Conservation (phyloP, 2,113 vertebrate genomes). For the Neogale vison region DNA sequence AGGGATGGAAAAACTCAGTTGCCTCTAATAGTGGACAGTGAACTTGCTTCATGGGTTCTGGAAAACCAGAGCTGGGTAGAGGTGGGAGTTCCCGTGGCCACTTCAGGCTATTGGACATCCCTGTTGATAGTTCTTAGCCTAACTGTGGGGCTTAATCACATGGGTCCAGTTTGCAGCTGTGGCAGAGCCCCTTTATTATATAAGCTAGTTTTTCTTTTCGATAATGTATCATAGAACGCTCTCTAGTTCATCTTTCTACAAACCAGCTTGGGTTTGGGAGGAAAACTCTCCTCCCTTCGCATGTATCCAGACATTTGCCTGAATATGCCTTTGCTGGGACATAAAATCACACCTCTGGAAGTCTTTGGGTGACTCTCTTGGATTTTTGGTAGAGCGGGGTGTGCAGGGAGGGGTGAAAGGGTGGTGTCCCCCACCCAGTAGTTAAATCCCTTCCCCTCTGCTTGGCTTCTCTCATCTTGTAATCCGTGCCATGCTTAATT, state of each 20-base stretch:
- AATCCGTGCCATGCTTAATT: conserved; percentile 80
- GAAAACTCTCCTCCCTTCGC: not conserved
- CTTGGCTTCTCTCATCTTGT: conserved; percentile 59
- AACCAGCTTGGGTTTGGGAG: not conserved
- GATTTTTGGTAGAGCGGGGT: not conserved
- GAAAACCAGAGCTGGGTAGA: not conserved
- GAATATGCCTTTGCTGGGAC: not conserved
- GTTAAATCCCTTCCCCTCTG: conserved; percentile 57
- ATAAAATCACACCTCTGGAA: not conserved
- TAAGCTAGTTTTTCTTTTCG: not conserved
- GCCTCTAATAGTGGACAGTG: not conserved
- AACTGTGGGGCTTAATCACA: not conserved
- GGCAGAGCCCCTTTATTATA: not conserved
- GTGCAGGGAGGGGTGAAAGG: not conserved
- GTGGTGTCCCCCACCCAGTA: not conserved
- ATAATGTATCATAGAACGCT: not conserved
- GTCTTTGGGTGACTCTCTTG: not conserved
- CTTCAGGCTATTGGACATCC: not conserved
- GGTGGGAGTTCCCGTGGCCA: not conserved
- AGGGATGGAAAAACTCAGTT: not conserved
- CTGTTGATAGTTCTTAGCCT: not conserved
- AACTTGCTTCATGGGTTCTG: not conserved
- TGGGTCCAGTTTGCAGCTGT: not conserved
- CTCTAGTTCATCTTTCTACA: conserved; percentile 6
- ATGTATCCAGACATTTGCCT: not conserved